These are phyloP conservation scores for Hyalella azteca DNA, from an alignment of 2,888 invertebrate genomes.

Conservation along the genomic window DNA sequence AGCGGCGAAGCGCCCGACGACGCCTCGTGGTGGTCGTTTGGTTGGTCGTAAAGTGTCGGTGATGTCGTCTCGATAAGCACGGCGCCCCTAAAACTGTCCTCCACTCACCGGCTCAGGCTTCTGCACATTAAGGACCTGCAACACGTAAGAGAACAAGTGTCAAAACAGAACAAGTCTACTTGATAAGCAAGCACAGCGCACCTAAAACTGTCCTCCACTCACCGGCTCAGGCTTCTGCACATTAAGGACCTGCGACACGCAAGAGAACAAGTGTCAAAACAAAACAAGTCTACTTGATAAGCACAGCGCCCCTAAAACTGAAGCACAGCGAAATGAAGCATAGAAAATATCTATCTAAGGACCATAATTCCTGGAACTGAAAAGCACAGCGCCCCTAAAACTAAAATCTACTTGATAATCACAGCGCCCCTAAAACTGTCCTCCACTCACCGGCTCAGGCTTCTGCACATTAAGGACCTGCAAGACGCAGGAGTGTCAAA, in stretches of 20 bases:
- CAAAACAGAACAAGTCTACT: too few species aligned
- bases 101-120: background rate
- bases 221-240: background rate
- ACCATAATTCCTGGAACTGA: too few species aligned
- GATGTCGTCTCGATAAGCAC: conserved; percentile 30
- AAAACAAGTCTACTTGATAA: too few species aligned
- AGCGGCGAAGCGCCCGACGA: background rate
- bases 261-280: too few species aligned
- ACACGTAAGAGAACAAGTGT: too few species aligned
- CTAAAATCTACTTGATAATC: conserved; percentile 21
- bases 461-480: background rate
- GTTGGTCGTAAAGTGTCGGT: background rate
- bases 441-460: background rate
- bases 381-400: too few species aligned
- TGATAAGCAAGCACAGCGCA: background rate
- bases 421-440: conserved; percentile 14
- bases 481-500: too few species aligned
- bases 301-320: conserved; percentile 2
- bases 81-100: conserved; percentile 1
- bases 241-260: conserved; percentile 10
- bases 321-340: too few species aligned
- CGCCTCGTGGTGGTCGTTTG: conserved; percentile 7
- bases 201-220: conserved; percentile 7
- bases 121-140: conserved; percentile 7
- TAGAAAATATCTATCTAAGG: too few species aligned